Evolutionary conservation across 2,113 vertebrate species (phyloP).

Genomic region (Carassius gibelio): DNA sequence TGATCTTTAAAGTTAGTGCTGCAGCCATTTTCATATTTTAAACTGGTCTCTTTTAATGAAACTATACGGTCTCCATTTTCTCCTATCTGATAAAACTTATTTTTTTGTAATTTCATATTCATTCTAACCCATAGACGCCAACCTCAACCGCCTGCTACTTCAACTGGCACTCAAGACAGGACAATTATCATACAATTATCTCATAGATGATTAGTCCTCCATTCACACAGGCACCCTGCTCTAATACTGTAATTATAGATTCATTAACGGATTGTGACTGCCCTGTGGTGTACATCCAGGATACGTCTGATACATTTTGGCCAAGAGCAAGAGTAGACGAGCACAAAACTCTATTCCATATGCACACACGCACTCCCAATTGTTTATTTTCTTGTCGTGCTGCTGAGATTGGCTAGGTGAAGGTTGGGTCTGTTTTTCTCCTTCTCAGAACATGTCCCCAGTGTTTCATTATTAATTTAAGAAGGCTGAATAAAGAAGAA

Average conservation of each 20-base stretch:
- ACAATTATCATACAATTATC: conserved; percentile 44
- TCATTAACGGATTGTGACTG: background rate
- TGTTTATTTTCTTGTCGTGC: background rate
- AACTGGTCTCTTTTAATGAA: background rate
- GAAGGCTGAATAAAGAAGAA: background rate
- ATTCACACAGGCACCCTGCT: background rate
- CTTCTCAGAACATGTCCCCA: background rate
- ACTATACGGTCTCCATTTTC: background rate
- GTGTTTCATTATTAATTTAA: conserved; percentile 36
- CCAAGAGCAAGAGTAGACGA: background rate
- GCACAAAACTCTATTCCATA: background rate
- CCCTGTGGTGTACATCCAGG: background rate
- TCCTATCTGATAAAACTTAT: background rate
- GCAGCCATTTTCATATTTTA: background rate
- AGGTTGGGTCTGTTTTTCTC: conserved; percentile 6
- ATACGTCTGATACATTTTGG: background rate
- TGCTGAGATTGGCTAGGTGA: background rate
- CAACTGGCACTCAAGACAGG: background rate
- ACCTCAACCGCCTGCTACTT: background rate
- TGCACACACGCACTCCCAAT: background rate
- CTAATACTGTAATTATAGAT: conserved; percentile 27
- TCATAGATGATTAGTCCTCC: background rate
- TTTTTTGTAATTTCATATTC: background rate
- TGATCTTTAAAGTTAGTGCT: background rate
- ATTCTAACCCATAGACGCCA: background rate